Base-by-base conservation (phyloP, 2,888 invertebrate genomes). In the Drosophila kokeensis region DNA sequence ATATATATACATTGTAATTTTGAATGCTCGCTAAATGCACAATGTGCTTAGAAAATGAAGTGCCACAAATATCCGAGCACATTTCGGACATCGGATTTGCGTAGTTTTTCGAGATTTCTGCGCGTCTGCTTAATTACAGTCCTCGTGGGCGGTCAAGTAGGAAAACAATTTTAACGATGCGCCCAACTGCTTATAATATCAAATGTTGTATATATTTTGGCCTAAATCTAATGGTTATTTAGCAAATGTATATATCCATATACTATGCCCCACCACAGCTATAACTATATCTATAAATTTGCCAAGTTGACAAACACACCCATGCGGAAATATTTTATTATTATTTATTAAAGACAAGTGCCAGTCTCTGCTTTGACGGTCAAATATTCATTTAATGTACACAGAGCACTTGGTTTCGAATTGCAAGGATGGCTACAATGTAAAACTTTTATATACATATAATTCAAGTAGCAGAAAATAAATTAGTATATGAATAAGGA, bases 121-220 rank as follows among this genome's bases (percentile, higher is more conserved):
- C 48, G 60, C 42, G 38, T 68, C 85, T 85, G 75, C 53, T 88
- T 83, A 88, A 88, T 88, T 88, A 76, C 83, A 76, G 50, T 66
- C 49, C 24, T 32, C 76, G 85, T 87, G 87, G 81, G 83, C 69
- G 84, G 76, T 54, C 52, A 57, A 59, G 65, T 58, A 68, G 72
- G 55, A 80, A 88, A 89, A 84, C 71, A 84, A 76, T 85, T 89
- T 85, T 74, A 45, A 85, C 78, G 88, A 89, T 89, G 73, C 83
- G 70, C 69, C 72, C 72, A 81, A 81, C 79, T 76, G 81, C 67
- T 65, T 78, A 71, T 86, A 89, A 75, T 87, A 89, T 87, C 72
- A 62, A 70, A 69, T 76, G 60, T 50, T 69, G 18, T 66, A 50
- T 72, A 57, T 55, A 49, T 62, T 61, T 54, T 66, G 73, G 48